Base-by-base conservation (phyloP, 2,797 vertebrate genomes). In the Chrosomus eos region DNA sequence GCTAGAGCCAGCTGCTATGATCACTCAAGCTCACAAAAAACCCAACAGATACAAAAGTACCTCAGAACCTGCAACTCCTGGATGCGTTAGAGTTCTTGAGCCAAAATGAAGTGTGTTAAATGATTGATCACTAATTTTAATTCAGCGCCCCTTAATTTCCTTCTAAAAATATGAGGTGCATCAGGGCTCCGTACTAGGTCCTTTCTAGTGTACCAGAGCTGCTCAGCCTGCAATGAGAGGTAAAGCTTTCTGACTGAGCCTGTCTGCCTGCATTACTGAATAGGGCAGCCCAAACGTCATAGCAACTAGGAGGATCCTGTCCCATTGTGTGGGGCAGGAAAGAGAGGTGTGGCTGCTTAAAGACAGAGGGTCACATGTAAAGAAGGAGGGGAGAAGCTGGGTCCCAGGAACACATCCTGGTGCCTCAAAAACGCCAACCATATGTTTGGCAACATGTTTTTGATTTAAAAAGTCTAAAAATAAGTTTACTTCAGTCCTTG, bases 221-320 rank as follows among this genome's bases (percentile, higher is more conserved):
- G 60, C 86, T 84, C 88, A 89, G 43, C 88, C 86, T 86, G 88
- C 89, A 82, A 86, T 76, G 85, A 67, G 85, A 26, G 77, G 72
- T 87, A 64, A 85, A 67, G 60, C 43, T 80, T 51, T 53, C 86
- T 83, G 55, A 80, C 87, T 82, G 89, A 91, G 86, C 80, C 74
- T 45, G 67, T 60, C 86, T 80, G 88, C 83, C 86, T 89, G 92
- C 94, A 95, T 95, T 93, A 93, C 95, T 91, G 60, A 80, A 87
- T 66, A 76, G 88, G 91, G 87, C 91, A 90, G 92, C 90, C 74
- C 68, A 86, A 90, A 90, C 91, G 94, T 93, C 95, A 95, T 94
- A 92, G 95, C 92, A 95, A 96, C 95, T 91, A 88, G 88, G 89
- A 92, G 90, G 92, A 94, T 92, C 92, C 89, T 87, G 91, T 82